phyloP scores from a whole-genome alignment of 2,888 invertebrate species.

The Diaprepes abbreviatus region DNA sequence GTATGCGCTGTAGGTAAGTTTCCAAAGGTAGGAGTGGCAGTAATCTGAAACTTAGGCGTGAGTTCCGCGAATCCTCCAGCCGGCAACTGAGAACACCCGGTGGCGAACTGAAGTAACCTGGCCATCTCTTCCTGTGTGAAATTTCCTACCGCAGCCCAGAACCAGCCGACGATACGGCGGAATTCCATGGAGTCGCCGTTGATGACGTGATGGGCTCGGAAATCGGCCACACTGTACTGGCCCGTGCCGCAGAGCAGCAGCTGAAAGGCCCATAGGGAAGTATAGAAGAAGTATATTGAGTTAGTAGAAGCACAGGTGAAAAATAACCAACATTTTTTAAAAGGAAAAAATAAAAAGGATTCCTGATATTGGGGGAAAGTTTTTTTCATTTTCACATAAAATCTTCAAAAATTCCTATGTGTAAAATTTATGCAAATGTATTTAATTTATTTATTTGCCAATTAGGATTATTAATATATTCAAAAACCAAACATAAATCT shows the following conservation, averaged over 20 bases:
- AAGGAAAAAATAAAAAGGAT: no score
- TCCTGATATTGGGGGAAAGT: no score
- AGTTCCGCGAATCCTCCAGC: constrained; percentile 92
- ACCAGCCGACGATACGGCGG: constrained; percentile 88
- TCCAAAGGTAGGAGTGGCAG: constrained; percentile 90
- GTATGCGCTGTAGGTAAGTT: constrained; percentile 95
- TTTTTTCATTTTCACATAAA: no score
- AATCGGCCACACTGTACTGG: constrained; percentile 91
- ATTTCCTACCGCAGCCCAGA: constrained; percentile 91
- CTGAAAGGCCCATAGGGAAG: constrained; percentile 70
- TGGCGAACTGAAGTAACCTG: constrained; percentile 90
- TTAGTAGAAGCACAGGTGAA: background rate
- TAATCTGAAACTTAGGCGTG: constrained; percentile 92
- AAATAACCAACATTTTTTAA: no score
- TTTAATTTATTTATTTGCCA: no score
- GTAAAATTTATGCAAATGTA: no score
- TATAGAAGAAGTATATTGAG: background rate
- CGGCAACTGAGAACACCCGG: constrained; percentile 92
- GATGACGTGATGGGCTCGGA: constrained; percentile 89
- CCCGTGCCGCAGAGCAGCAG: constrained; percentile 93
- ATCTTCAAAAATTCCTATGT: no score
- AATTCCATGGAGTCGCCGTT: constrained; percentile 87
- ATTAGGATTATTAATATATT: no score
- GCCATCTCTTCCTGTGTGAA: constrained; percentile 95
- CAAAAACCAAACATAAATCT: no score